Evolutionary conservation across 2,888 invertebrate species (phyloP).

Genomic region (Cancer borealis): DNA sequence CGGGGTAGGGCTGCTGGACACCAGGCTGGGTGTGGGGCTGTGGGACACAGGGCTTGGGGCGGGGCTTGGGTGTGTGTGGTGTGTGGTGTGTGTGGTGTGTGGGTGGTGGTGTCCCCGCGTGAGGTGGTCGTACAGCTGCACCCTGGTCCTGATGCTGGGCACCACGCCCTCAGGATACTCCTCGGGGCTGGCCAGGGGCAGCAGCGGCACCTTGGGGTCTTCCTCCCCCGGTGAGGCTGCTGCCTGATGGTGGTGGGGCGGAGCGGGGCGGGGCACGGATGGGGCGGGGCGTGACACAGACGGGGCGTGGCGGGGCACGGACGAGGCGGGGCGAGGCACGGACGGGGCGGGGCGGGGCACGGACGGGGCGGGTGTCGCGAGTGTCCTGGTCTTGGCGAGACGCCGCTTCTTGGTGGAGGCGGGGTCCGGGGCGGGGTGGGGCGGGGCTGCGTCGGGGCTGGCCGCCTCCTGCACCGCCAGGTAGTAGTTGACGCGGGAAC

Average conservation of each 20-base stretch:
- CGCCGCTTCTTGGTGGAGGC: constrained; percentile 48
- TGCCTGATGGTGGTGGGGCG: background rate
- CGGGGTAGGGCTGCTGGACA: background rate
- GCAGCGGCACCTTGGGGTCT: constrained; percentile 57
- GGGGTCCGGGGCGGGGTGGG: background rate
- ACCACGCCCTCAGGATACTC: background rate
- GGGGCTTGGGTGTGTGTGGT: background rate
- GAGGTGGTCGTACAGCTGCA: constrained; percentile 59
- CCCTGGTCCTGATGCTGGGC: constrained; percentile 59
- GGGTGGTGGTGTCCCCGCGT: background rate
- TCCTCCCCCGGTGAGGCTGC: constrained; percentile 4
- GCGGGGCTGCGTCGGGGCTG: background rate
- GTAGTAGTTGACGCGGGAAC: constrained; percentile 66
- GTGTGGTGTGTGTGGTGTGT: background rate
- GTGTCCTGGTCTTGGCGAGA: constrained; percentile 58
- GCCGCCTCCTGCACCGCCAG: constrained; percentile 57
- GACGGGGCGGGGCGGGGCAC: background rate
- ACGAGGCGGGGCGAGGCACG: background rate
- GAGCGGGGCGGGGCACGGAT: background rate
- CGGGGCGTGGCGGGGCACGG: background rate
- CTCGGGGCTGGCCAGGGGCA: constrained; percentile 39
- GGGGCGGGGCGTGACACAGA: background rate
- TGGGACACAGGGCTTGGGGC: background rate
- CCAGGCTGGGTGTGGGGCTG: background rate
- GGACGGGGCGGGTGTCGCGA: background rate